phyloP scores from a whole-genome alignment of 2,797 vertebrate genomes.

The Artibeus jamaicensis region DNA sequence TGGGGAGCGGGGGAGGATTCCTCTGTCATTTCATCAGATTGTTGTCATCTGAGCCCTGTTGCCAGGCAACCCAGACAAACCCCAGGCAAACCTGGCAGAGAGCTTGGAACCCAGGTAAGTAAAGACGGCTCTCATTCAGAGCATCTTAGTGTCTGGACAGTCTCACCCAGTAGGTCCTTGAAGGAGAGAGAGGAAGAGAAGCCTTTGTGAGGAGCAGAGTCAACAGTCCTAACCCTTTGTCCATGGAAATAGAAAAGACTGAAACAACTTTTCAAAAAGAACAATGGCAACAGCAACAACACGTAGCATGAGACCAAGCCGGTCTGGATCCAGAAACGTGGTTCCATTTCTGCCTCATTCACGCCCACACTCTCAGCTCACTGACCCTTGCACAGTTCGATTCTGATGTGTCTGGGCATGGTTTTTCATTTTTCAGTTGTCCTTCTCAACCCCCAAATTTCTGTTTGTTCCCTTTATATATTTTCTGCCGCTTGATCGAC shows the following conservation, averaged over 20 bases:
- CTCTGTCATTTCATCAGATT: background rate
- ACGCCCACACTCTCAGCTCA: background rate
- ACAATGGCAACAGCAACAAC: background rate
- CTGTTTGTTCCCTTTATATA: background rate
- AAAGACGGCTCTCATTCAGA: background rate
- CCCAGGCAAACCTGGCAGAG: background rate
- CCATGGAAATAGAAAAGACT: background rate
- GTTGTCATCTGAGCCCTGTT: background rate
- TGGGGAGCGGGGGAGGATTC: background rate
- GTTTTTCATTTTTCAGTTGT: background rate
- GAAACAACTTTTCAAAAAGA: background rate
- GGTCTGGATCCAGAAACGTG: background rate
- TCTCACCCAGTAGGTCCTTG: background rate
- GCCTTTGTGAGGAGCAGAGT: background rate
- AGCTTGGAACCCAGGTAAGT: background rate
- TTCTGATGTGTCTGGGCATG: background rate
- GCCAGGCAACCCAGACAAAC: constrained; percentile 47
- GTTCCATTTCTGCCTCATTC: background rate
- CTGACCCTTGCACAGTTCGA: background rate
- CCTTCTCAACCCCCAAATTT: background rate
- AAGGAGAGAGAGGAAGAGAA: background rate
- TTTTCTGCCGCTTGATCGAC: background rate
- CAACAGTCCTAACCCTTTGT: background rate
- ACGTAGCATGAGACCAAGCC: background rate
- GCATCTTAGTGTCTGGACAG: background rate